Evolutionary conservation across 1,140 invertebrate genomes (phyloP).

Genomic region (Battus philenor): DNA sequence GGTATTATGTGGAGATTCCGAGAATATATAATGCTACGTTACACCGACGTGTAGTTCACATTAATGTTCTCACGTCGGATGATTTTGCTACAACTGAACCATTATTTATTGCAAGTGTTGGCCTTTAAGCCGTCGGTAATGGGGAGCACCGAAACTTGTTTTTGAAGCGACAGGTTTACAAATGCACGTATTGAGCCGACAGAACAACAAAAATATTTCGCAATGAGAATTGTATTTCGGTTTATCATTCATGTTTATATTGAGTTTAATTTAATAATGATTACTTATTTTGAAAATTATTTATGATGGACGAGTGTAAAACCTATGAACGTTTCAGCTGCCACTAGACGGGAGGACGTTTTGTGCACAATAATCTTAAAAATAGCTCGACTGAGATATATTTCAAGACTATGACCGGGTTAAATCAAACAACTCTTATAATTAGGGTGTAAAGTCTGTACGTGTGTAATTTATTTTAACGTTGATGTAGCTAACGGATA

Average conservation of each 20-base stretch:
- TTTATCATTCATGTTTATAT: no score
- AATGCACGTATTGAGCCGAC: conserved; percentile 2
- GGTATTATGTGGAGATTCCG: background rate
- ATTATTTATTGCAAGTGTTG: conserved; percentile 22
- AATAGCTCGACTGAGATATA: conserved; percentile 56
- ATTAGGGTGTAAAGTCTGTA: conserved; percentile 27
- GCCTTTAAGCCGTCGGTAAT: conserved; percentile 30
- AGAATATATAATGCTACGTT: background rate
- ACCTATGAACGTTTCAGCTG: conserved; percentile 25
- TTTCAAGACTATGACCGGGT: conserved; percentile 68
- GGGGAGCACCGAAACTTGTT: conserved; percentile 44
- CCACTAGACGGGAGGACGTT: conserved; percentile 40
- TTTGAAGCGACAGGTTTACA: conserved; percentile 37
- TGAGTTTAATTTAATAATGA: no score
- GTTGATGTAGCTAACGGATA: no score
- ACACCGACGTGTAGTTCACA: no score
- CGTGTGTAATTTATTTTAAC: no score
- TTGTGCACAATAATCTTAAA: conserved; percentile 52
- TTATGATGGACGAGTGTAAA: conserved; percentile 13
- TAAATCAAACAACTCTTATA: conserved; percentile 49
- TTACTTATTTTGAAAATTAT: no score
- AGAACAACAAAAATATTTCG: no score
- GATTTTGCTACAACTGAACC: background rate
- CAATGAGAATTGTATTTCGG: background rate
- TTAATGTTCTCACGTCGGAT: background rate